Base-by-base conservation (phyloP, 2,797 vertebrate genomes). In the Micropoecilia bifurca region DNA sequence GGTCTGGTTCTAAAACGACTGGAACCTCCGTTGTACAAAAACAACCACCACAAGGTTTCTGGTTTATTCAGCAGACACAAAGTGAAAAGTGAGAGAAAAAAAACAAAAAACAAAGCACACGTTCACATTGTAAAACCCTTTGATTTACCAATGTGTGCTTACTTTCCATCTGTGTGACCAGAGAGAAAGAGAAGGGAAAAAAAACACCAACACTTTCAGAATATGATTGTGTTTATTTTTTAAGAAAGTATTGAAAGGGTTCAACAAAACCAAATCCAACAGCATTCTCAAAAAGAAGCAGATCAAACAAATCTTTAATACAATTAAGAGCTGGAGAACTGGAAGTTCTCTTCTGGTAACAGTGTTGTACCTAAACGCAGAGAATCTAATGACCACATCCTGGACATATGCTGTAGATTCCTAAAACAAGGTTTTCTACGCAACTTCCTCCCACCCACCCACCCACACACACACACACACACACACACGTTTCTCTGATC, bases 161-260 rank as follows among this genome's bases (percentile, higher is more conserved):
- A 3, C 6, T 10, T 39, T 39, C 16, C 18, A 22, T 68, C 63
- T 77, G 47, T 30, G 16, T 61, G 43, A 39, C 30, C 41, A 41
- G 47, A 76, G 2, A 79, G 9, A 55, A 28, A 61, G 22, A 71
- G 7, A 36, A 8, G 48, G 3, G 3, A 6, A 0, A n/a, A 53
- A 22, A 53, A 10, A 46, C 79, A 77, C 73, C 2, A 78, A 71
- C 43, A 74, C 13, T 22, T 46, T 85, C 71, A 88, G 55, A 88
- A 86, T 81, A 83, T 75, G 86, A 77, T 80, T 83, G 77, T 90
- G 79, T 96, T 95, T 95, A 96, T 95, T 96, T 92, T 83, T 86
- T 94, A 94, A 85, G 83, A 95, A 95, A 95, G 77, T 87, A 90
- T 74, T 91, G 75, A 87, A 93, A 91, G 78, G 83, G 87, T 93